Percentiles rank a stretch among this genome's conserved stretches.
phyloP scores from a whole-genome alignment of 2,888 invertebrate species.

The Drosophila parthenogenetica region DNA sequence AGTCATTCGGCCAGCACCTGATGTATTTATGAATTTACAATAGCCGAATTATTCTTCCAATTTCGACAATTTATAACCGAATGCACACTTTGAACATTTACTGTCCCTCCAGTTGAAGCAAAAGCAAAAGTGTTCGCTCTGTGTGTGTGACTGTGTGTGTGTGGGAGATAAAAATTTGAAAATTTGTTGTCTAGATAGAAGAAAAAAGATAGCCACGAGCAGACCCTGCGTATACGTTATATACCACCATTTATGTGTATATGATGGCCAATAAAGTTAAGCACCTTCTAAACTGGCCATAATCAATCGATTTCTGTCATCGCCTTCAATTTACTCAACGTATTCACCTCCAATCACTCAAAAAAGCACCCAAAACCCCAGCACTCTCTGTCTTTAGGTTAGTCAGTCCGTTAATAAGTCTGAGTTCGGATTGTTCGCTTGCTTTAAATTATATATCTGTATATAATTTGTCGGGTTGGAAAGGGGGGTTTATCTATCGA shows the following conservation, averaged over 20 bases:
- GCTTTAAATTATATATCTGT: slow-evolving; percentile 13
- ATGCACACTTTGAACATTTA: slow-evolving; percentile 59
- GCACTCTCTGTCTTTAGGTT: background rate
- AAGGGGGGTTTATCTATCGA: slow-evolving; percentile 62
- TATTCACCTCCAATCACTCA: slow-evolving; percentile 8
- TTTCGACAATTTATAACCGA: slow-evolving; percentile 78
- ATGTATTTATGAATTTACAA: slow-evolving; percentile 81
- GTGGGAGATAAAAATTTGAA: slow-evolving; percentile 47
- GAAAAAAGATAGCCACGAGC: slow-evolving; percentile 62
- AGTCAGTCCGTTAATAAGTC: slow-evolving; percentile 23
- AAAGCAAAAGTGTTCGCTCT: slow-evolving; percentile 64
- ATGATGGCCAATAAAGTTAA: slow-evolving; percentile 57
- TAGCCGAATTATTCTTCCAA: slow-evolving; percentile 69
- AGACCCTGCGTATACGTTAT: slow-evolving; percentile 67
- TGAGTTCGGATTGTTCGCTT: slow-evolving; percentile 30
- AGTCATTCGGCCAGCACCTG: slow-evolving; percentile 56
- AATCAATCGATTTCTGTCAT: slow-evolving; percentile 48
- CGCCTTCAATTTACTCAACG: slow-evolving; percentile 5
- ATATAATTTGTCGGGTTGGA: slow-evolving; percentile 5
- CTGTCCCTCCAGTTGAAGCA: slow-evolving; percentile 50
- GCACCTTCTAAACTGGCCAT: slow-evolving; percentile 57
- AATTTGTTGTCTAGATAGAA: slow-evolving; percentile 69
- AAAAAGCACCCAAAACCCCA: no score
- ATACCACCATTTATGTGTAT: slow-evolving; percentile 42
- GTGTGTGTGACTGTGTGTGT: slow-evolving; percentile 22